Base-by-base conservation (phyloP, 2,888 invertebrate genomes). In the Fissipunctia ypsillon region DNA sequence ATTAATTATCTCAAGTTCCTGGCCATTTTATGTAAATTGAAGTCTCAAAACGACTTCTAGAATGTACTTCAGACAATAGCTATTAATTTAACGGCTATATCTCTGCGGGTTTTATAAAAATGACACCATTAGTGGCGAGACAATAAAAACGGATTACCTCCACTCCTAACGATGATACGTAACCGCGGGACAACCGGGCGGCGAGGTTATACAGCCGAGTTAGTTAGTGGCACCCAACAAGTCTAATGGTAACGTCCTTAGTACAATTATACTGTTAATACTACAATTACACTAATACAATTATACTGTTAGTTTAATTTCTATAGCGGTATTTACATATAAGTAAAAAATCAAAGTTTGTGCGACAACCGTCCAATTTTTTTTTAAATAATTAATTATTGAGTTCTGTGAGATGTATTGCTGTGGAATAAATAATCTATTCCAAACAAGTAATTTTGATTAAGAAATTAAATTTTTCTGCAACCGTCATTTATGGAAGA, bases 101-200 rank as follows among this genome's bases (percentile, higher is more conserved):
- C 77, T 74, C 77, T 64, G 74, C 67, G 66, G 75, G 77, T 84
- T 84, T 79, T 85, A 71, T 88, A 89, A 91, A 89, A 93, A 93
- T 91, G 90, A 90, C 81, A 85, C 88, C 91, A 93, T 94, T 94
- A 93, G 91, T 86, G 90, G 85, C 74, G 89, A 86, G 85, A 91
- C 91, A 92, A 91, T 93, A 93, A 93, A 94, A 93, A 93, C 90
- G 91, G 91, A 94, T 94, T 93, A 94, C 90, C 82, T 84, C 81
- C 83, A 86, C 67, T 80, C 79, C 78, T 85, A 84, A 81, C 76
- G 87, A 83, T 77, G 72, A 85, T 87, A 86, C 81, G 81, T 87
- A 83, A 69, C 72, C 56, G 35, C 19, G 65, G 60, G 78, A 90
- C 90, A 90, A 78, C 91, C 86, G 48, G 81, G 0, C 25, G 9